Base-by-base conservation (phyloP, 2,888 invertebrate species). In the Drepana falcataria region DNA sequence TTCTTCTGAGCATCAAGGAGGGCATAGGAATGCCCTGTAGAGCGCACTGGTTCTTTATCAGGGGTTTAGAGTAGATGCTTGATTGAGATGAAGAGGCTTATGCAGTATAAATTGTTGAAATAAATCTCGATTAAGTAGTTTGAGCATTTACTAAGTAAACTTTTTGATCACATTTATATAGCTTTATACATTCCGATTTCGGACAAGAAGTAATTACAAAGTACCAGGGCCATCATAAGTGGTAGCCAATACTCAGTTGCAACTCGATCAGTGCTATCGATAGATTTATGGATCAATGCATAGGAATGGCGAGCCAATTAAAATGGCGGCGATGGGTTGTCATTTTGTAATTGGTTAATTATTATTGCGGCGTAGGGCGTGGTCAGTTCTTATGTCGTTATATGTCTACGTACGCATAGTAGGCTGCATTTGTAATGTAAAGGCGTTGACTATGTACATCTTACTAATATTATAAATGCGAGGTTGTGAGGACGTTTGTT, bases 301-400 rank as follows among this genome's bases (percentile, higher is more conserved):
- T 76, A 77, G 70, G 75, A 81, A 81, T 78, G 75, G 82, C 72
- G 65, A 79, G 71, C 83, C 87, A 87, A 88, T 90, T 90, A 89
- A 85, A 89, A 87, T 84, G 83, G 85, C 83, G 77, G 79, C 83
- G 79, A 79, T 81, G 74, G 76, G 79, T 83, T 88, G 88, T 87
- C 87, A 87, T 81, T 82, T 73, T 72, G 78, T 88, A 89, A 89
- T 89, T 91, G 89, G 90, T 83, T 88, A 86, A 88, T 89, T 88
- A 89, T 89, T 86, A 88, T 85, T 84, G 75, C 80, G 71, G 60
- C 59, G 64, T 57, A 73, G 83, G 89, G 89, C 85, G 89, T 79
- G 81, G 85, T 71, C 60, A 53, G 54, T 69, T 21, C 21, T 21
- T 74, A 75, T 76, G 73, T 78, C 21, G 79, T 75, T 76, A 59